Conservation (phyloP, 1,140 invertebrate genomes). For the Tetramorium parvispinum region DNA sequence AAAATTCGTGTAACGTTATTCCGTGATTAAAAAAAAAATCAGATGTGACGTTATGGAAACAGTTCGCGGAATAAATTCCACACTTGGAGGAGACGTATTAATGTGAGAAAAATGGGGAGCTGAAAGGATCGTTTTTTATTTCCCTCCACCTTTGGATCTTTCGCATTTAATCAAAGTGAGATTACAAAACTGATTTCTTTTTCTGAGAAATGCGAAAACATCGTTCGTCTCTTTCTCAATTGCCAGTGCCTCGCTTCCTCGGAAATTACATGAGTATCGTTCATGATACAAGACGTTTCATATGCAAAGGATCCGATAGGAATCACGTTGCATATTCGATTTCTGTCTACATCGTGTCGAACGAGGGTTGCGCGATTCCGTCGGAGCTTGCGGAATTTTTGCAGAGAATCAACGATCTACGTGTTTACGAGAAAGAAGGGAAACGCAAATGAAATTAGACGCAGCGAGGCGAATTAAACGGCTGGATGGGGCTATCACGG, state of each 20-base stretch:
- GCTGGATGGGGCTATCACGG: neutral
- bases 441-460: conserved; percentile 46
- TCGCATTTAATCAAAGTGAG: neutral
- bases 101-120: neutral
- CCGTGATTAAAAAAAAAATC: neutral
- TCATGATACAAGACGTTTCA: neutral
- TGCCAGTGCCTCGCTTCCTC: neutral
- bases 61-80: neutral
- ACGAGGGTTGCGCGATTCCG: neutral
- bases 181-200: neutral
- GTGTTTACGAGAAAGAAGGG: conserved; percentile 25
- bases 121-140: neutral
- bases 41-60: neutral
- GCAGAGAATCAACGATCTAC: conserved; percentile 2
- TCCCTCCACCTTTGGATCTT: too few relatives aligned
- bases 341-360: neutral
- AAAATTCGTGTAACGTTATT: neutral
- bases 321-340: conserved; percentile 6
- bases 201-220: neutral
- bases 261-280: conserved; percentile 8
- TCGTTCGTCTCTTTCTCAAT: neutral
- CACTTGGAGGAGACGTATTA: neutral
- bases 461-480: conserved; percentile 42
- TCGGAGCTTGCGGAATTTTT: neutral
- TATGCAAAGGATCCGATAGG: neutral